A percentile compares a stretch with the other conserved stretches of the same genome.
phyloP scores from a whole-genome alignment of 2,113 vertebrate species.

The Centrocercus urophasianus region DNA sequence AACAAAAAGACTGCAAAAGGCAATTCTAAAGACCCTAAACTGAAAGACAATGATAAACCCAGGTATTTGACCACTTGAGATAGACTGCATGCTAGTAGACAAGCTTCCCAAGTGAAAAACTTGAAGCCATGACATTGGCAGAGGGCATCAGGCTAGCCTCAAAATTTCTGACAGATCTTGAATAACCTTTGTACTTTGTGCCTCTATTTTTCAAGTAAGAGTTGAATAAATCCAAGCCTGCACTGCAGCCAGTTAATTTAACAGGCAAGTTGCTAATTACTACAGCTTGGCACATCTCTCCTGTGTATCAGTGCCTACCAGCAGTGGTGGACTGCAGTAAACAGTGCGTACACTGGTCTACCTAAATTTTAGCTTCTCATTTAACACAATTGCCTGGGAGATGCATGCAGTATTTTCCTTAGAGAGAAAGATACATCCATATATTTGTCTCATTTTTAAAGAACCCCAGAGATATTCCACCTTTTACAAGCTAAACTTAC shows the following conservation, averaged over 20 bases:
- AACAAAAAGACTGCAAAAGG: not conserved
- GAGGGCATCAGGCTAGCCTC: not conserved
- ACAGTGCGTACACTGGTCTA: fast-evolving
- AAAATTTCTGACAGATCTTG: not conserved
- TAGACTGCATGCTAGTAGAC: not conserved
- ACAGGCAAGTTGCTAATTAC: not conserved
- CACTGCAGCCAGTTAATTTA: not conserved
- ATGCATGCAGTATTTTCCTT: fast-evolving
- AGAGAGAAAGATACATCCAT: not conserved
- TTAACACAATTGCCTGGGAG: not conserved
- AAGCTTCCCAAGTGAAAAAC: not conserved
- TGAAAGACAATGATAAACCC: not conserved
- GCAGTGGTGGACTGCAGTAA: not conserved
- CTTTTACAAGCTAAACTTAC: not conserved
- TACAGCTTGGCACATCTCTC: not conserved
- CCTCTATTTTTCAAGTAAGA: not conserved
- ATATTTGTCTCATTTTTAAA: not conserved
- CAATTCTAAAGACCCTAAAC: not conserved
- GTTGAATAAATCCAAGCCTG: not conserved
- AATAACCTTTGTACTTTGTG: not conserved
- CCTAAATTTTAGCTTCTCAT: not conserved
- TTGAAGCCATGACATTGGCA: not conserved
- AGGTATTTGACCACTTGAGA: not conserved
- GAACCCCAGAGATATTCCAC: not conserved
- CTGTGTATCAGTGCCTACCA: not conserved